Percentiles rank a stretch among this genome's conserved stretches.
These are phyloP conservation scores for Calameuta pallipes DNA, from an alignment of 2,888 invertebrate genomes.

Conservation along the genomic window DNA sequence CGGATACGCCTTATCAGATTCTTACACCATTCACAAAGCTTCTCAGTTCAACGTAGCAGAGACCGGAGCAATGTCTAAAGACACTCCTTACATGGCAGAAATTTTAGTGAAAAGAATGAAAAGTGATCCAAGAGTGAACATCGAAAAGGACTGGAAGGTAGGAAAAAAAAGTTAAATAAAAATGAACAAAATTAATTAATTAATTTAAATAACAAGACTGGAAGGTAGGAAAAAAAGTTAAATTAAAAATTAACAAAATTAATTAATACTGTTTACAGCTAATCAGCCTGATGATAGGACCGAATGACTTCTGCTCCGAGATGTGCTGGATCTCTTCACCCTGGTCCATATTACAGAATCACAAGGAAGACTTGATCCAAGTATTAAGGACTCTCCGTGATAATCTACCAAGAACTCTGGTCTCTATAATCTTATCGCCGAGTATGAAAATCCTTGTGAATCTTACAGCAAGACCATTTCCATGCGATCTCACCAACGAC, in stretches of 20 bases:
- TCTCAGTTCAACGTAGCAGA: constrained; percentile 74
- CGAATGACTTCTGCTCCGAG: constrained; percentile 73
- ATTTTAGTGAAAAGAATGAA: constrained; percentile 69
- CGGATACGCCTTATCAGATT: constrained; percentile 71
- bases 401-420: constrained; percentile 72
- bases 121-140: constrained; percentile 68
- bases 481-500: constrained; percentile 65
- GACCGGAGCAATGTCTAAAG: constrained; percentile 70
- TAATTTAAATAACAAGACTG: too few species aligned
- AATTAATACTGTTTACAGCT: constrained; percentile 61
- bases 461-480: constrained; percentile 58
- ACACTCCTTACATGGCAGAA: constrained; percentile 71
- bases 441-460: constrained; percentile 64
- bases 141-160: constrained; percentile 74
- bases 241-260: too few species aligned
- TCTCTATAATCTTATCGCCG: constrained; percentile 70
- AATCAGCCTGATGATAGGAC: constrained; percentile 71
- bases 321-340: constrained; percentile 68
- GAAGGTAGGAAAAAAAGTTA: too few species aligned
- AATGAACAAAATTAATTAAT: too few species aligned
- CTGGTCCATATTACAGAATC: constrained; percentile 63
- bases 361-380: constrained; percentile 67
- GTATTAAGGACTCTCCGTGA: constrained; percentile 69
- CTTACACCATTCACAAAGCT: constrained; percentile 64
- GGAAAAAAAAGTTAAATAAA: constrained; percentile 13